Conservation (phyloP, 2,797 vertebrate species). For the Glossophaga mutica region DNA sequence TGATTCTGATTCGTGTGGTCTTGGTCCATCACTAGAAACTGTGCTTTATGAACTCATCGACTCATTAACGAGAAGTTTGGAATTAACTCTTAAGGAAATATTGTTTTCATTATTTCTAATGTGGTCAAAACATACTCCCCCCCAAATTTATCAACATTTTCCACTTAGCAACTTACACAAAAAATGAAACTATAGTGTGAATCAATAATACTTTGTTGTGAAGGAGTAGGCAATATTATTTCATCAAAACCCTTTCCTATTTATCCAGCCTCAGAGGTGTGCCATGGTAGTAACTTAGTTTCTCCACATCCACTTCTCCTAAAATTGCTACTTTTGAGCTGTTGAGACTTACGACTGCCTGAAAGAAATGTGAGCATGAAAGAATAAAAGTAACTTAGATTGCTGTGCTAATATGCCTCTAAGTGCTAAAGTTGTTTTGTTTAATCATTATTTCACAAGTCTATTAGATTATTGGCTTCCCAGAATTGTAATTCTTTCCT, state of each 20-base stretch:
- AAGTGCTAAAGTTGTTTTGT: slow-evolving; percentile 16
- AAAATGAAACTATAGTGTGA: slow-evolving; percentile 1
- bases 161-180: neutral
- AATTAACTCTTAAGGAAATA: neutral
- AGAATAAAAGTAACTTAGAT: slow-evolving; percentile 41
- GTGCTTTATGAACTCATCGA: neutral
- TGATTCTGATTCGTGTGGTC: neutral
- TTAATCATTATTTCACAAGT: slow-evolving; percentile 52
- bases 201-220: neutral
- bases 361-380: slow-evolving; percentile 35
- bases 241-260: neutral
- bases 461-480: slow-evolving; percentile 34
- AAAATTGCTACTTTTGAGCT: slow-evolving; percentile 31
- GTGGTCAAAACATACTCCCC: neutral
- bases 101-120: slow-evolving; percentile 12
- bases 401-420: neutral
- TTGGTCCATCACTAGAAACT: neutral
- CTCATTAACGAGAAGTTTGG: slow-evolving; percentile 5
- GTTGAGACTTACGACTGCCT: neutral
- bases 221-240: neutral
- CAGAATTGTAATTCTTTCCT: slow-evolving; percentile 28
- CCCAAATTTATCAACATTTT: slow-evolving; percentile 16
- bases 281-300: neutral
- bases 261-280: slow-evolving; percentile 31
- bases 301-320: slow-evolving; percentile 7